Conservation (phyloP, 2,888 invertebrate genomes). For the Plagiodera versicolora region DNA sequence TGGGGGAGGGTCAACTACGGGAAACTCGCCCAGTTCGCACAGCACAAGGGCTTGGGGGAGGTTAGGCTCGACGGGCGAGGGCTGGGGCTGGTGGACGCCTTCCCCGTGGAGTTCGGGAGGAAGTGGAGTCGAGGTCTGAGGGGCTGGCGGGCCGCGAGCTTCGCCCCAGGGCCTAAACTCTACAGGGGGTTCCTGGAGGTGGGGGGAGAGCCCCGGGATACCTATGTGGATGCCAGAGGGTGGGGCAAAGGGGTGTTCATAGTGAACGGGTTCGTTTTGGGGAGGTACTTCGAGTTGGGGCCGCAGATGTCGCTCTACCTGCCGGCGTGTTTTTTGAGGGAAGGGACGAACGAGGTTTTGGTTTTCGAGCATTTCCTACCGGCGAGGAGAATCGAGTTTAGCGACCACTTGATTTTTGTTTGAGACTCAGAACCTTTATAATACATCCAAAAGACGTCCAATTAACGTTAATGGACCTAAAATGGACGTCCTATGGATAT, state of each 20-base stretch:
- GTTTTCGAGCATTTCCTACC: conserved; percentile 51
- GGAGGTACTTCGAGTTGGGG: conserved; percentile 76
- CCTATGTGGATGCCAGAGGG: conserved; percentile 72
- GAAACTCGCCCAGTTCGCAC: conserved; percentile 51
- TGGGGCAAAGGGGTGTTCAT: conserved; percentile 88
- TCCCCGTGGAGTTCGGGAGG: conserved; percentile 58
- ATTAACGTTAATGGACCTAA: not conserved
- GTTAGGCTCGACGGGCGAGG: conserved; percentile 52
- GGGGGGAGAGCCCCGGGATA: conserved; percentile 65
- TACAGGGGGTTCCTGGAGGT: conserved; percentile 58
- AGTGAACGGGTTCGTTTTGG: conserved; percentile 83
- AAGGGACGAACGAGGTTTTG: conserved; percentile 53
- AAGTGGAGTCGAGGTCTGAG: conserved; percentile 47
- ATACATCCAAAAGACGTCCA: not conserved
- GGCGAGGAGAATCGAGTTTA: conserved; percentile 35
- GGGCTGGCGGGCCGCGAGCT: conserved; percentile 66
- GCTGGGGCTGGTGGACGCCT: conserved; percentile 52
- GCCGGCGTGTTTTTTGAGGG: conserved; percentile 71
- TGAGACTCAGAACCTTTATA: not conserved
- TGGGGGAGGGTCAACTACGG: conserved; percentile 75
- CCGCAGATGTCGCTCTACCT: conserved; percentile 83
- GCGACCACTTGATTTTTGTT: conserved; percentile 23
- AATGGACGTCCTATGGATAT: too few relatives aligned
- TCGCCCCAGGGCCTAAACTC: conserved; percentile 68
- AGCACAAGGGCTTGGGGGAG: conserved; percentile 52